phyloP scores from a whole-genome alignment of 2,797 vertebrate genomes.

The Gouania willdenowi region DNA sequence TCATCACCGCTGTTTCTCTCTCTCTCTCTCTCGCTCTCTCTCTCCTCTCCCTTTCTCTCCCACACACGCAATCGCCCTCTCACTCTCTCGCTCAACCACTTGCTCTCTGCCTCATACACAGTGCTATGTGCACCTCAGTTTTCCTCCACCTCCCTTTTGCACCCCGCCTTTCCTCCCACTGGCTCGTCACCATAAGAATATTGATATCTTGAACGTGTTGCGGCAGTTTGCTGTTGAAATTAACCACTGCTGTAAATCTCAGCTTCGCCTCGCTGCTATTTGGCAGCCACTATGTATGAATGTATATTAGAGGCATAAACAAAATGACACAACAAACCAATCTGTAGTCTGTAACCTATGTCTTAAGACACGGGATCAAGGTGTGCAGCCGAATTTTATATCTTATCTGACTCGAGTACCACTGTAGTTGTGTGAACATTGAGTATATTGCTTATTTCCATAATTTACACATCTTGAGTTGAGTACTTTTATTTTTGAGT shows the following conservation, averaged over 20 bases:
- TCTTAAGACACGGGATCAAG: constrained; percentile 3
- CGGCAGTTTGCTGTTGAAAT: constrained; percentile 70
- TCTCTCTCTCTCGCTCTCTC: constrained; percentile 92
- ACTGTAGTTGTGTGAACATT: constrained; percentile 8
- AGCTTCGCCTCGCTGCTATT: constrained; percentile 28
- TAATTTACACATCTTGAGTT: constrained; percentile 45
- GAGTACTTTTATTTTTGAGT: constrained; percentile 47
- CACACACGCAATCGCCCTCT: constrained; percentile 66
- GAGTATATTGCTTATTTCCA: constrained; percentile 31
- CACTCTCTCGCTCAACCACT: constrained; percentile 85
- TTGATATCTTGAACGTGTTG: constrained; percentile 78
- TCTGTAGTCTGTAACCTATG: constrained; percentile 18
- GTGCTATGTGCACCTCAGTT: constrained; percentile 71
- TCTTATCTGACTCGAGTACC: constrained; percentile 1
- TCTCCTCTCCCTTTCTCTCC: constrained; percentile 84
- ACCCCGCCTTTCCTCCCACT: constrained; percentile 46
- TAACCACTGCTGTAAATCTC: constrained; percentile 70
- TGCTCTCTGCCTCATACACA: constrained; percentile 77
- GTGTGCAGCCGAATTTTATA: constrained; percentile 1
- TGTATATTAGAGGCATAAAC: constrained; percentile 15
- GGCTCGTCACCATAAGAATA: constrained; percentile 77
- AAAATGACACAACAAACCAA: constrained; percentile 21
- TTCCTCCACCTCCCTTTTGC: constrained; percentile 56
- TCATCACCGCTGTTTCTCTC: constrained; percentile 93
- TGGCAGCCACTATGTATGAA: constrained; percentile 16